Conservation (phyloP, 1,140 invertebrate genomes). For the Ips nitidus region DNA sequence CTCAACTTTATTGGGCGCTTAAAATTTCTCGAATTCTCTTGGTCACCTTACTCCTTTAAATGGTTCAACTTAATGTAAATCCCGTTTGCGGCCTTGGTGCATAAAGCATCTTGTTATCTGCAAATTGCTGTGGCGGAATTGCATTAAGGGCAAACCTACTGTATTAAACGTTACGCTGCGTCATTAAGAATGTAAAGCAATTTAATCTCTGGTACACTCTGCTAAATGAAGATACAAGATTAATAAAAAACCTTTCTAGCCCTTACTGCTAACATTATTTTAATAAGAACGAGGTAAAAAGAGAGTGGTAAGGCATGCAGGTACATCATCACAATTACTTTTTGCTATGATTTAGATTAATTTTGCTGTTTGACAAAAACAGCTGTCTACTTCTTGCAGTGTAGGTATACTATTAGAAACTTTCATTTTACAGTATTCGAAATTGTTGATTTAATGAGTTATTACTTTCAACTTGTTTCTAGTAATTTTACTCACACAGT, state of each 20-base stretch:
- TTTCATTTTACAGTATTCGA: too few relatives aligned
- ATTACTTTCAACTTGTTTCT: too few relatives aligned
- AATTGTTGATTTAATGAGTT: too few relatives aligned
- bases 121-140: slow-evolving; percentile 27
- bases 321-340: too few relatives aligned
- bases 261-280: too few relatives aligned
- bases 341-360: too few relatives aligned
- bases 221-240: neutral
- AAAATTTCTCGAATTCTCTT: neutral
- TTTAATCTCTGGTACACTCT: slow-evolving; percentile 10
- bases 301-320: too few relatives aligned
- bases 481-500: too few relatives aligned
- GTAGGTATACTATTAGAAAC: too few relatives aligned
- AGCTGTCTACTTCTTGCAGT: too few relatives aligned
- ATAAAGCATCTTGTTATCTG: slow-evolving; percentile 32
- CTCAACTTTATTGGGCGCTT: slow-evolving; percentile 1
- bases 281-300: too few relatives aligned
- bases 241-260: neutral
- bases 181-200: slow-evolving; percentile 21
- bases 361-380: too few relatives aligned
- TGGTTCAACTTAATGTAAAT: slow-evolving; percentile 24
- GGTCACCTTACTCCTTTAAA: slow-evolving; percentile 1
- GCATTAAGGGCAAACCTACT: slow-evolving; percentile 18
- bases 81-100: slow-evolving; percentile 19
- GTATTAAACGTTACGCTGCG: slow-evolving; percentile 19